A percentile compares a stretch with the other conserved stretches of the same genome.
phyloP scores from a whole-genome alignment of 2,888 invertebrate species.

The Gastrophysa polygoni region DNA sequence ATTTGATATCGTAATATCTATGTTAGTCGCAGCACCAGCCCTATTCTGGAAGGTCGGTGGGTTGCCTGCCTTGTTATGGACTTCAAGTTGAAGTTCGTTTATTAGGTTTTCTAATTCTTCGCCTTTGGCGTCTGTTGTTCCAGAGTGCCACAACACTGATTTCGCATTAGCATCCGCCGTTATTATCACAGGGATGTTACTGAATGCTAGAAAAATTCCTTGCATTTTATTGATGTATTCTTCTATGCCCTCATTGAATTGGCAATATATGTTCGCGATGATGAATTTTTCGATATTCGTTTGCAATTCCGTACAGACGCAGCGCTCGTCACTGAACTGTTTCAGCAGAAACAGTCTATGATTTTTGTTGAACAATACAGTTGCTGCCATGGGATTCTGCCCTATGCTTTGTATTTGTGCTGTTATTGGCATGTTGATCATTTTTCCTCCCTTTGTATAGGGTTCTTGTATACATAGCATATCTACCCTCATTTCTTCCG shows the following conservation, averaged over 20 bases:
- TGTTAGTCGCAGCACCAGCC: constrained; percentile 2
- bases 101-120: not conserved
- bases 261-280: constrained; percentile 1
- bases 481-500: not conserved
- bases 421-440: not conserved
- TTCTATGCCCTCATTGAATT: constrained; percentile 1
- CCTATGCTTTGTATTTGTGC: not conserved
- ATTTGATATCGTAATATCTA: constrained; percentile 11
- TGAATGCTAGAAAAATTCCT: not conserved
- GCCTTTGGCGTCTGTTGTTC: not conserved
- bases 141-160: not conserved
- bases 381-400: not conserved
- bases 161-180: constrained; percentile 9
- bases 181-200: not conserved
- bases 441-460: not conserved
- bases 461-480: not conserved
- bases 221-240: not conserved
- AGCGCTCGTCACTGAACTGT: not conserved
- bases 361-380: not conserved
- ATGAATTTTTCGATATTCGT: not conserved
- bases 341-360: not conserved
- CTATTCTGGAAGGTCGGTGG: constrained; percentile 11
- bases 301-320: not conserved
- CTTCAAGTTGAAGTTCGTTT: not conserved
- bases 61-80: not conserved